Evolutionary conservation across 2,113 vertebrate genomes (phyloP).

Genomic region (Peucedramus taeniatus): DNA sequence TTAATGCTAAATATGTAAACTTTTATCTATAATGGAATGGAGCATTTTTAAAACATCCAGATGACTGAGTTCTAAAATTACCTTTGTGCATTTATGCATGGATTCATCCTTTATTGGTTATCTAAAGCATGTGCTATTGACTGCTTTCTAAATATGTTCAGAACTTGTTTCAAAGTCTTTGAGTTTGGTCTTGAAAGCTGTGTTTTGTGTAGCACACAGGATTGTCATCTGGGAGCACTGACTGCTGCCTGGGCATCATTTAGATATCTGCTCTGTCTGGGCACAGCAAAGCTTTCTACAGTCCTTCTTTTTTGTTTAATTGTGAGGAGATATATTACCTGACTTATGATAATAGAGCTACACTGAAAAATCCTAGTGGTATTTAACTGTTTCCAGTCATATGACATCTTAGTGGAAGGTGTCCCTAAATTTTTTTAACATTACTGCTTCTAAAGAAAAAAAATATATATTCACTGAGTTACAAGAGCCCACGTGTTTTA

Average conservation of each 20-base stretch:
- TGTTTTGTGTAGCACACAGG: neutral
- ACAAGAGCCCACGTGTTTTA: neutral
- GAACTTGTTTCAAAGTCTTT: neutral
- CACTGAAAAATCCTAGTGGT: neutral
- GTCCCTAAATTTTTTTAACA: neutral
- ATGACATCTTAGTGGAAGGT: neutral
- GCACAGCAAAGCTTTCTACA: neutral
- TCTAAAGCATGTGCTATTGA: neutral
- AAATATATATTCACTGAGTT: neutral
- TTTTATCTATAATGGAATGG: neutral
- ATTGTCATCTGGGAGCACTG: neutral
- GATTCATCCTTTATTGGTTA: neutral
- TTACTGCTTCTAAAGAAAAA: neutral
- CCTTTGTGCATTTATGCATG: neutral
- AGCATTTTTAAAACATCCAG: neutral
- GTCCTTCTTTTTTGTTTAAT: neutral
- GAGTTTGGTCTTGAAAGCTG: neutral
- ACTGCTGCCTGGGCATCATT: neutral
- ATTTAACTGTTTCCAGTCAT: neutral
- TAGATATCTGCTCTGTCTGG: neutral
- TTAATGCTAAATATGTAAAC: neutral
- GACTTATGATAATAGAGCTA: neutral
- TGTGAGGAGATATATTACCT: neutral
- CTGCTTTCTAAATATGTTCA: neutral
- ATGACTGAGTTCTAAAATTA: neutral